phyloP scores from a whole-genome alignment of 2,113 vertebrate species.

The Archocentrus centrarchus region DNA sequence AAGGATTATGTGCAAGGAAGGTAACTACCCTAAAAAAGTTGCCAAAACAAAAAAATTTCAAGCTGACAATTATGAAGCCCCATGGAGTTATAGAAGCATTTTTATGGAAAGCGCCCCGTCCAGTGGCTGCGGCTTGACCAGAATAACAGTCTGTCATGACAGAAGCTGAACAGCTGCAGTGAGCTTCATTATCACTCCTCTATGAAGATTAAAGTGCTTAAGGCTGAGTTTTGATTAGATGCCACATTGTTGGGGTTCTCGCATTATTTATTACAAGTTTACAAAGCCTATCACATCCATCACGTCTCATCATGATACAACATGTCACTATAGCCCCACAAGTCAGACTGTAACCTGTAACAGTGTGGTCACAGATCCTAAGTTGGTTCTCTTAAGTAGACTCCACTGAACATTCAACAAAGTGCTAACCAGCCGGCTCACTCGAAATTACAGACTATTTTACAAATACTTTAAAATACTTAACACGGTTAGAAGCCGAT shows the following conservation, averaged over 20 bases:
- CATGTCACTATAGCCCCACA: not conserved
- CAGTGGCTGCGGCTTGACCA: constrained; percentile 37
- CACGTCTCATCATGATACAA: not conserved
- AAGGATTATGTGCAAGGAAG: constrained; percentile 48
- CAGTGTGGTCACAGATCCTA: constrained; percentile 9
- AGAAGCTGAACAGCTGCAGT: constrained; percentile 22
- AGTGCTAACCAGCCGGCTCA: constrained; percentile 64
- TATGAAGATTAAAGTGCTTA: constrained; percentile 74
- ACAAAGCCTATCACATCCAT: constrained; percentile 35
- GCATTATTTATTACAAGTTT: not conserved
- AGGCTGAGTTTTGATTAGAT: constrained; percentile 41
- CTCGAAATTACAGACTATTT: constrained; percentile 41
- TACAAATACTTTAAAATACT: constrained; percentile 59
- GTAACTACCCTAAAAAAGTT: constrained; percentile 19
- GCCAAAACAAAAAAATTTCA: constrained; percentile 14
- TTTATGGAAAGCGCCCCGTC: constrained; percentile 40
- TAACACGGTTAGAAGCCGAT: constrained; percentile 60
- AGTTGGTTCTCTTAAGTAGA: constrained; percentile 34
- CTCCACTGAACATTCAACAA: constrained; percentile 58
- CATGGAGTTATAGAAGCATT: constrained; percentile 7
- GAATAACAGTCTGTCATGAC: constrained; percentile 40
- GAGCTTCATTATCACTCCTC: constrained; percentile 22
- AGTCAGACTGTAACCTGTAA: constrained; percentile 5
- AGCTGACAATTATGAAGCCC: constrained; percentile 29
- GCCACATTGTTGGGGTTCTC: constrained; percentile 15